Evolutionary conservation across 2,113 vertebrate species (phyloP), one percentile per base, ranked within the genome.

Genomic region (Hemiprocne comata): DNA sequence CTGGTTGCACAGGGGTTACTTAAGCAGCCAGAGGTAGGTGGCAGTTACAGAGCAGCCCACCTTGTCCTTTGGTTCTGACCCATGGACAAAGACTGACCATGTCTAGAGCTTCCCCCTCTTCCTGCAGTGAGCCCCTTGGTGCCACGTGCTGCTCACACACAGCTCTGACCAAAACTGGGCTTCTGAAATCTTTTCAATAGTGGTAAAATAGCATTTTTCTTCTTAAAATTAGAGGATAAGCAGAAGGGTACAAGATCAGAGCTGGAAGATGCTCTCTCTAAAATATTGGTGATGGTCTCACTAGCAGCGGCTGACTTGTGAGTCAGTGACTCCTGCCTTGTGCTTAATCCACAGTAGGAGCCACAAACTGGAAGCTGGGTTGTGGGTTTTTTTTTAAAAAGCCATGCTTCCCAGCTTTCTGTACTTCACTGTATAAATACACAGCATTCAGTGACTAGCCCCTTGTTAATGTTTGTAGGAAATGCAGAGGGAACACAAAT

Each of bases 51-150:
- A 91, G 40, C 40, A 86, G 51, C 36, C 9, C 60, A 71, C 62
- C 18, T 85, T 48, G n/a, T 16, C 61, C 29, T 71, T 66, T 48
- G 5, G 2, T 55, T 85, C 58, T 33, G 8, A 78, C 10, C 11
- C 42, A 25, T 1, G 7, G 36, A 38, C 38, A 66, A 66, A 74
- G 48, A 67, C 17, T 2, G 9, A 83, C 40, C 26, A 19, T 1
- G 1, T n/a, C 44, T 66, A 44, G 60, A 90, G 55, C 14, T 29
- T 78, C 7, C 13, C 13, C 13, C 16, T 58, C 20, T 57, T 54
- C 54, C 36, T 85, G 48, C 54, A 74, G 46, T 2, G 24, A 79
- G 26, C 24, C 25, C 4, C 51, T 58, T 0, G 0, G 36, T 38
- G 61, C 14, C 60, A 60, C 2, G 0, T 25, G 4, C 16, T 48